Conservation (phyloP, 2,888 invertebrate genomes). For the Bhutanitis thaidina region DNA sequence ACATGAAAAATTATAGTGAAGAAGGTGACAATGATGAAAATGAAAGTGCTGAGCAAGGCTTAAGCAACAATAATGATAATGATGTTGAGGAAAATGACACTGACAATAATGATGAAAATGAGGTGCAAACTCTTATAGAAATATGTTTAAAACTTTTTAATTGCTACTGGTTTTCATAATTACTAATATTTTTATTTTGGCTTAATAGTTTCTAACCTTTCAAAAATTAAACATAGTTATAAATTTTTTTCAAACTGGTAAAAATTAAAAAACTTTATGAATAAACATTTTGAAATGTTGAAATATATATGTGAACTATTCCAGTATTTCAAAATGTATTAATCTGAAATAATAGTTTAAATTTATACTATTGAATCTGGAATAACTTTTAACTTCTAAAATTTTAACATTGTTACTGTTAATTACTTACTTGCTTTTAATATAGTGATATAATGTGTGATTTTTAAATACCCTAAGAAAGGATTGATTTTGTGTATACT, state of each 20-base stretch:
- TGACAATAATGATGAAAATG: constrained; percentile 3
- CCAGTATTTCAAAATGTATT: too few species aligned
- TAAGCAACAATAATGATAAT: not conserved
- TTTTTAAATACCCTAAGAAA: too few species aligned
- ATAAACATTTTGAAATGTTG: not conserved
- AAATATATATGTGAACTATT: not conserved
- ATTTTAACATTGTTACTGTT: too few species aligned
- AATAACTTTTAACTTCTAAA: too few species aligned
- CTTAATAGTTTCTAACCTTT: constrained; percentile 3
- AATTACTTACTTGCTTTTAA: too few species aligned
- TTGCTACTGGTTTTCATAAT: not conserved
- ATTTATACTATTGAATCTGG: too few species aligned
- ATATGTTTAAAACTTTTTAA: not conserved
- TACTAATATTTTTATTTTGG: not conserved
- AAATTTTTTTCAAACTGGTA: not conserved
- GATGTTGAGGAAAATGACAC: not conserved
- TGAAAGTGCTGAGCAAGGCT: constrained; percentile 30
- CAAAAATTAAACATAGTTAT: not conserved
- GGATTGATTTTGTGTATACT: too few species aligned
- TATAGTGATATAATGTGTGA: too few species aligned
- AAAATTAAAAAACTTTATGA: too few species aligned
- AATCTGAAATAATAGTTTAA: too few species aligned
- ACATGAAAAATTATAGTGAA: constrained; percentile 29
- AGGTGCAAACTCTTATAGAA: constrained; percentile 35
- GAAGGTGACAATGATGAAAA: constrained; percentile 32